Evolutionary conservation across 2,113 vertebrate species (phyloP).

Genomic region (Psilopogon haemacephalus): DNA sequence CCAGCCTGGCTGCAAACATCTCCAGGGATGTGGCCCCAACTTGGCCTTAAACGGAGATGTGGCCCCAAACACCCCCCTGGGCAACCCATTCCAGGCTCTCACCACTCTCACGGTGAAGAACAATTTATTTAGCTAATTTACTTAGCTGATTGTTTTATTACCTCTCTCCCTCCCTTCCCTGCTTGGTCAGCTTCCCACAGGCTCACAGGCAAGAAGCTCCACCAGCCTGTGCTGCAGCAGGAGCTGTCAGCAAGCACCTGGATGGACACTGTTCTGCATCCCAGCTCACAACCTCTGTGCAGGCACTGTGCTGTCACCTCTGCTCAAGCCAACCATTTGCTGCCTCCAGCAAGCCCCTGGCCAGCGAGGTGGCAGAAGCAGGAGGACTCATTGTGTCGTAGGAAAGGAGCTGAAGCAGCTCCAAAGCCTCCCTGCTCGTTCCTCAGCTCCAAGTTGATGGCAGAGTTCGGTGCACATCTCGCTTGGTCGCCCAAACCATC

Average conservation of each 20-base stretch:
- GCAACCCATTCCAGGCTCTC: no score
- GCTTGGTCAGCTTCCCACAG: background rate
- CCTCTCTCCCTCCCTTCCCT: background rate
- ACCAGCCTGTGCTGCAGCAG: accelerated
- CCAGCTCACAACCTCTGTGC: background rate
- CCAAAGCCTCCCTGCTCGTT: background rate
- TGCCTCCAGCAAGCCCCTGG: background rate
- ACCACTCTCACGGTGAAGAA: no score
- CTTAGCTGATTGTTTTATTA: background rate
- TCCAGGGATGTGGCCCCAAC: no score
- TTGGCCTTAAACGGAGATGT: no score
- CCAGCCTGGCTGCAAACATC: no score
- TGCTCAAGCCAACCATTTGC: accelerated
- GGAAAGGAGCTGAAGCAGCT: background rate
- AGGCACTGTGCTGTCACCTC: accelerated
- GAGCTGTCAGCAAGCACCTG: background rate
- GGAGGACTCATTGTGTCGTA: background rate
- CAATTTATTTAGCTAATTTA: background rate
- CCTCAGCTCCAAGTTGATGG: background rate
- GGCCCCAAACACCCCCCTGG: no score
- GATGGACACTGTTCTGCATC: background rate
- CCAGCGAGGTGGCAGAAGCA: background rate
- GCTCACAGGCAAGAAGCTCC: background rate
- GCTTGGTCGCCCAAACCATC: no score
- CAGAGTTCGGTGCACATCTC: background rate